Percentiles rank a stretch among this genome's conserved stretches.
Evolutionary conservation across 2,888 invertebrate species (phyloP).

Genomic region (Drosophila aldrichi): DNA sequence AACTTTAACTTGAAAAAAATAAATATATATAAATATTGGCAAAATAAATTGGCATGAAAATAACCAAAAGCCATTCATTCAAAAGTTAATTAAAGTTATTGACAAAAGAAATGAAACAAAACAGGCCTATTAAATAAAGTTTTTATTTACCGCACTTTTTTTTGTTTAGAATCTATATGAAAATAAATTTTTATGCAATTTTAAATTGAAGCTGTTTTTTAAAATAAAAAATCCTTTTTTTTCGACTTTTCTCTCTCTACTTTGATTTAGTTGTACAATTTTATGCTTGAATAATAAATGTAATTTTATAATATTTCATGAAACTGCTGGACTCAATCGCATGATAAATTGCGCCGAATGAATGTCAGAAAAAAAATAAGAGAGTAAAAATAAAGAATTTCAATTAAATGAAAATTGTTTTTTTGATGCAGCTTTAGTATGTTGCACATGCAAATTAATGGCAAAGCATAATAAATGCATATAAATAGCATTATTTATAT

Average conservation of each 20-base stretch:
- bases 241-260: too few species aligned
- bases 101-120: not conserved
- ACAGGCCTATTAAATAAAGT: not conserved
- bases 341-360: constrained; percentile 3
- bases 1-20: not conserved
- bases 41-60: not conserved
- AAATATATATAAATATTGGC: not conserved
- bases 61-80: not conserved
- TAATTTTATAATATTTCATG: constrained; percentile 1
- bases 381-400: constrained; percentile 6
- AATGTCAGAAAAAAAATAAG: not conserved
- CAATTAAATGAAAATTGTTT: constrained; percentile 21
- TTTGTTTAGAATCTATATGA: too few species aligned
- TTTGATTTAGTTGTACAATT: constrained; percentile 14
- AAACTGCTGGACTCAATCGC: not conserved
- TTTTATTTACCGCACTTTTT: too few species aligned
- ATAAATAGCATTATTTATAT: constrained; percentile 32
- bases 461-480: constrained; percentile 1
- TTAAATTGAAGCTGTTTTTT: not conserved
- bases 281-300: constrained; percentile 15
- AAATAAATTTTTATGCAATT: too few species aligned
- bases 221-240: too few species aligned
- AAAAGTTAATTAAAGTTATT: constrained; percentile 1
- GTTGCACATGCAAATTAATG: constrained; percentile 25
- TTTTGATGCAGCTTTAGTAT: constrained; percentile 15